Evolutionary conservation across 2,797 vertebrate species (phyloP), one percentile per base, ranked within the genome.

Genomic region (Lepus townsendii): DNA sequence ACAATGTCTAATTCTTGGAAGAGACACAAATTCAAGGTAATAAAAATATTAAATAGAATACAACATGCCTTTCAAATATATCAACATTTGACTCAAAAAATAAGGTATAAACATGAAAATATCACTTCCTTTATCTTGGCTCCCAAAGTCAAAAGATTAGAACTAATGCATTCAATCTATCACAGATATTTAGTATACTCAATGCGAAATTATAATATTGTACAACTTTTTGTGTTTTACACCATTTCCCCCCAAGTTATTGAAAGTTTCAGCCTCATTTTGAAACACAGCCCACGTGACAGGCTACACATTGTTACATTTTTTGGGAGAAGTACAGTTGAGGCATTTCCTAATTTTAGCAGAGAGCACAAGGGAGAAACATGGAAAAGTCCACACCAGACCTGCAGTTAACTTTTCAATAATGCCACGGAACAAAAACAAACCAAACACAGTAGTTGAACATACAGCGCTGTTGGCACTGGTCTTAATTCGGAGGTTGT

Each of bases 1-100:
- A 96, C 90, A 95, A 96, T 73, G 22, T 91, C 97, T 97, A 97
- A 97, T 96, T 85, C 91, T 97, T 97, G 82, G 92, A 97, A 96
- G 30, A 76, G 26, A 85, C 62, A 98, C 2, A 96, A 96, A 93
- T 88, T 96, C 83, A 83, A 95, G 88, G 20, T 93, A 75, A 89
- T 96, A 97, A 96, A 97, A 98, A 97, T 96, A 91, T 94, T 96
- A 94, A 96, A 42, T 87, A 95, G 94, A 94, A 80, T 77, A 90
- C 78, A 88, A 80, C 97, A 96, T 97, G 96, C 93, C 82, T 97
- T 96, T 97, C 85, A 92, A 93, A 65, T 87, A 97, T 95, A 97
- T 89, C 79, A 97, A 96, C 83, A 75, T 66, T 71, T 83, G 50
- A 95, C 73, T 88, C 65, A 42, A 76, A 95, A 97, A 90, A 91